These are phyloP conservation scores for Carassius auratus DNA, from an alignment of 2,113 vertebrate genomes.

Conservation along the genomic window DNA sequence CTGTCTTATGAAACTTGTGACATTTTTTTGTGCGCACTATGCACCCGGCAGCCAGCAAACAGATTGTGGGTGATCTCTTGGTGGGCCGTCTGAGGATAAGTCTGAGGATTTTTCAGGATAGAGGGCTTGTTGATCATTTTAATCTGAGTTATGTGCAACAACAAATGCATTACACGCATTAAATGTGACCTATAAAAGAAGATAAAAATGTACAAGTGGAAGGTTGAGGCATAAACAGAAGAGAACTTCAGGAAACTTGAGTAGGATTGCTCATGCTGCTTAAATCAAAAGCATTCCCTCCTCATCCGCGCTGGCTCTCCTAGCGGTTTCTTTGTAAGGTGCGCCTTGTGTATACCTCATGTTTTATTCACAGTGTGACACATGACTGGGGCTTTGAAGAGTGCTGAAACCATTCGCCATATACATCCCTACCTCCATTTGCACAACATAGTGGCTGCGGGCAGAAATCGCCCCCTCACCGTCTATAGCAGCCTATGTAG, in stretches of 20 bases:
- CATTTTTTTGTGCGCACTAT: neutral
- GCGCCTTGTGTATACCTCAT: conserved; percentile 67
- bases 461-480: conserved; percentile 10
- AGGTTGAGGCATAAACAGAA: conserved; percentile 29
- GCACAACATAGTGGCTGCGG: conserved; percentile 58
- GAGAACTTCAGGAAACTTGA: conserved; percentile 60
- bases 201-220: conserved; percentile 1
- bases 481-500: neutral
- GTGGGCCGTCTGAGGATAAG: neutral
- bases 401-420: conserved; percentile 64
- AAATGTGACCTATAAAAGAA: conserved; percentile 9
- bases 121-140: neutral
- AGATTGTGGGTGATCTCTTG: neutral
- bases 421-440: conserved; percentile 63
- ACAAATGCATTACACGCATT: neutral
- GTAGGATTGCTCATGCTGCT: conserved; percentile 62
- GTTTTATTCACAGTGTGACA: conserved; percentile 77
- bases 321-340: conserved; percentile 59
- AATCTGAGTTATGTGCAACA: neutral
- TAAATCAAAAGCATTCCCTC: conserved; percentile 70
- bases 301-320: conserved; percentile 66
- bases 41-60: neutral
- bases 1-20: neutral
- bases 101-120: neutral
- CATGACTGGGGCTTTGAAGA: conserved; percentile 73